These are phyloP conservation scores for Thunnus maccoyii DNA, from an alignment of 2,113 vertebrate species.

Conservation along the genomic window DNA sequence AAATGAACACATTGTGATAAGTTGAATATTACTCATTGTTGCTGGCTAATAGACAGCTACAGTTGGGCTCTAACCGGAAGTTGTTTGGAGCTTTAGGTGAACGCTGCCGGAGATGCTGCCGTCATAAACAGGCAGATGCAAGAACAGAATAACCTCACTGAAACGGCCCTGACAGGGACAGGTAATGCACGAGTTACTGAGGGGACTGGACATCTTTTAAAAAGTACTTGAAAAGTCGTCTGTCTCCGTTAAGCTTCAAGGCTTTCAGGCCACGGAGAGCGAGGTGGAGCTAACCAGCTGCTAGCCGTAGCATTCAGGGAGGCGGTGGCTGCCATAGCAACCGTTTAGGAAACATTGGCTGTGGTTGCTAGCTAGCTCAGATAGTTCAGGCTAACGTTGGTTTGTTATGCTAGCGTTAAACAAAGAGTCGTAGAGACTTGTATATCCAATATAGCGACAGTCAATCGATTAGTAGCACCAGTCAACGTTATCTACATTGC, in stretches of 20 bases:
- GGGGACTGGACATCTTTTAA: neutral
- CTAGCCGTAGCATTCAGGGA: constrained; percentile 59
- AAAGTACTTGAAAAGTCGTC: neutral
- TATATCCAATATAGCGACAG: constrained; percentile 11
- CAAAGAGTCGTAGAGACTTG: constrained; percentile 21
- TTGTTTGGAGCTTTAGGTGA: constrained; percentile 73
- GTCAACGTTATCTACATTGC: neutral
- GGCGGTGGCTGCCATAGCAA: constrained; percentile 83
- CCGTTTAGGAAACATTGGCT: constrained; percentile 75
- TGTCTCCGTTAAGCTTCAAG: neutral
- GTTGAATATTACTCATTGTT: too few species aligned
- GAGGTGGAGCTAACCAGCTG: constrained; percentile 34
- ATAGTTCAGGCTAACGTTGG: constrained; percentile 53
- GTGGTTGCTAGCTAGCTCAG: constrained; percentile 43
- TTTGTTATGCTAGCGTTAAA: constrained; percentile 68
- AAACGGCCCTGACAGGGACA: constrained; percentile 59
- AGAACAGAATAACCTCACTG: constrained; percentile 73
- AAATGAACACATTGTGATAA: too few species aligned
- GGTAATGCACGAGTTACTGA: constrained; percentile 31
- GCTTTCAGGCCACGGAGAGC: neutral
- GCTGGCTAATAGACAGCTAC: neutral
- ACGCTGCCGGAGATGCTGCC: constrained; percentile 83
- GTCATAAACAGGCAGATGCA: constrained; percentile 82
- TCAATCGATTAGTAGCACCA: neutral
- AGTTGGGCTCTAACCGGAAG: constrained; percentile 77